Evolutionary conservation across 2,888 invertebrate genomes (phyloP).

Genomic region (Rhingia campestris): DNA sequence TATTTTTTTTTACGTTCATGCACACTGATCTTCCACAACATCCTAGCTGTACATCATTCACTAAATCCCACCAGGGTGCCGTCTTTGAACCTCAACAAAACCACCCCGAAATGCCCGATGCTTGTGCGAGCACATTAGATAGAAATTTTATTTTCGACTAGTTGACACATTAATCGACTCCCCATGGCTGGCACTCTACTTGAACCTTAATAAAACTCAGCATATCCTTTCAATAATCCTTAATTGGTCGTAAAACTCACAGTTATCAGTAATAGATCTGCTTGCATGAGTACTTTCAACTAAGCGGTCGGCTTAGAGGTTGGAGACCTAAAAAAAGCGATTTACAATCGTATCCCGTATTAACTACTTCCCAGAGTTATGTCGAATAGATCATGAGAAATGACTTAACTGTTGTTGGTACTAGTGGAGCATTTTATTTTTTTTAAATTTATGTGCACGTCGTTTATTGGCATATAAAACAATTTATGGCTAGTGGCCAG

Average conservation of each 20-base stretch:
- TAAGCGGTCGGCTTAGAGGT: constrained; percentile 25
- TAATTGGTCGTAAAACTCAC: constrained; percentile 58
- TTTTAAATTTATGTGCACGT: constrained; percentile 30
- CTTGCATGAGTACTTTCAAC: constrained; percentile 11
- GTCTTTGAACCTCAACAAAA: no score
- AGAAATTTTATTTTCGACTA: constrained; percentile 2
- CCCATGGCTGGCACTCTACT: not conserved
- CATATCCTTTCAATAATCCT: constrained; percentile 50
- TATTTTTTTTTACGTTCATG: no score
- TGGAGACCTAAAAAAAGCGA: not conserved
- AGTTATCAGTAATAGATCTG: constrained; percentile 29
- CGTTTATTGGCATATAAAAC: constrained; percentile 31
- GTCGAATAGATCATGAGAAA: constrained; percentile 15
- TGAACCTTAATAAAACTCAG: constrained; percentile 9
- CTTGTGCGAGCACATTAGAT: no score
- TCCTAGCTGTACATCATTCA: no score
- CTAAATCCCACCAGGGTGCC: no score
- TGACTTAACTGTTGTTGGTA: not conserved
- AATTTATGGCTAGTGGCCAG: not conserved
- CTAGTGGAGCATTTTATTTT: constrained; percentile 6
- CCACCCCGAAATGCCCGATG: no score
- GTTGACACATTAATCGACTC: constrained; percentile 5
- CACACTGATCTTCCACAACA: no score
- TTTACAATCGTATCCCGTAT: not conserved
- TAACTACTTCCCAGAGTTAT: constrained; percentile 9